Evolutionary conservation across 2,797 vertebrate species (phyloP), one percentile per base, ranked within the genome.

Genomic region (Sardinella longiceps): DNA sequence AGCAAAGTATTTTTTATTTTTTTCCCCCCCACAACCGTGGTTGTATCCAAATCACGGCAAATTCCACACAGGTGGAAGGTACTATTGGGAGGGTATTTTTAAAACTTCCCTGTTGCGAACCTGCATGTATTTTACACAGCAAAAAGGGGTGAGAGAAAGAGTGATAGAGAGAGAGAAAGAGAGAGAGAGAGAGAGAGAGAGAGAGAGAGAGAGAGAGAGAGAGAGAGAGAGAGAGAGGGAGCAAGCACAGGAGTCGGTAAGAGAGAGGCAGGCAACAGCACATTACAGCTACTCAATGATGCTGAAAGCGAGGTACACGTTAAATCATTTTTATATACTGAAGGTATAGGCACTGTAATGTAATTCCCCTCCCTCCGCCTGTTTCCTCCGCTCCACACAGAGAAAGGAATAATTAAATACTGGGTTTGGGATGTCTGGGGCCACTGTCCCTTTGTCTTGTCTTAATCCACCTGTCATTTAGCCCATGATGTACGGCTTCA

Each of bases 271-370:
- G 70, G 18, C 18, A 77, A 43, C 37, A 43, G 20, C 70, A 94
- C 94, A 95, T 95, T 94, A 94, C 91, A 91, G 93, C 91, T 90
- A 92, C 92, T 94, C 92, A 93, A 94, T 94, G 91, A 94, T 92
- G 93, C 90, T 88, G 92, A 91, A 90, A 93, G 92, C 92, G 86
- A 90, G 94, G 93, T 90, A 93, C 91, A 91, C 91, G 92, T 93
- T 95, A 95, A 95, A 96, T 95, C 94, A 95, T 94, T 95, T 95
- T 95, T 94, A 95, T 95, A 93, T 89, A 92, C 91, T 91, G 91
- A 94, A 94, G 92, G 93, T 95, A 94, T 91, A 92, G 92, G 90
- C 91, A 89, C 92, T 90, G 92, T 92, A 94, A 95, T 92, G 94
- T 91, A 88, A 89, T 91, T 91, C 90, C 89, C 88, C 90, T 92